A percentile compares a stretch with the other conserved stretches of the same genome.
phyloP scores from a whole-genome alignment of 2,797 vertebrate genomes.

The Bradypus variegatus region DNA sequence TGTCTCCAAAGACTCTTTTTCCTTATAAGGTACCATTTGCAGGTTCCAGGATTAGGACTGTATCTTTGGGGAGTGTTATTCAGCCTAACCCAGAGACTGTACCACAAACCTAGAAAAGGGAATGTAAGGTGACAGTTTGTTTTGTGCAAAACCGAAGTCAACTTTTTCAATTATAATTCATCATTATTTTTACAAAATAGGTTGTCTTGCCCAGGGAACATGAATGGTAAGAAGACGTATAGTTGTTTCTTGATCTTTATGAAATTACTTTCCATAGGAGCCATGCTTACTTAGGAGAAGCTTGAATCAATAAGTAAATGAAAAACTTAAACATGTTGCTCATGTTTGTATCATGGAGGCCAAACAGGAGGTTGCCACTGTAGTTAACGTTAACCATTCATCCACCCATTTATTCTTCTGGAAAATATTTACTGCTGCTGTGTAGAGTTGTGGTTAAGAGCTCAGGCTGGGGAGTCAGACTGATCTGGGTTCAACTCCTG shows the following conservation, averaged over 20 bases:
- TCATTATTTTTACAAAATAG: conserved; percentile 83
- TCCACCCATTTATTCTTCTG: conserved; percentile 28
- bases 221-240: conserved; percentile 51
- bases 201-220: conserved; percentile 79
- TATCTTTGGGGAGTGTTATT: background rate
- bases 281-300: background rate
- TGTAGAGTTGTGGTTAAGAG: background rate
- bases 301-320: conserved; percentile 35
- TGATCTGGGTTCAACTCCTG: background rate
- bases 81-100: background rate
- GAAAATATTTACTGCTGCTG: conserved; percentile 22
- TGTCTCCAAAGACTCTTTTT: background rate
- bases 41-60: background rate
- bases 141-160: conserved; percentile 85
- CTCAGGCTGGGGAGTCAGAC: background rate
- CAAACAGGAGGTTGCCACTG: conserved; percentile 1
- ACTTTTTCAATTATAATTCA: conserved; percentile 77
- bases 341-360: conserved; percentile 30
- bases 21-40: background rate
- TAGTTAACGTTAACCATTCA: conserved; percentile 50
- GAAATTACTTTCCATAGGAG: conserved; percentile 19
- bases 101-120: background rate
- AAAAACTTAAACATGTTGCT: conserved; percentile 34
- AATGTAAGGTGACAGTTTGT: conserved; percentile 38
- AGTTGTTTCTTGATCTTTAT: conserved; percentile 19